Evolutionary conservation across 2,113 vertebrate genomes (phyloP), one percentile per base, ranked within the genome.

Genomic region (Oreochromis spilurus): DNA sequence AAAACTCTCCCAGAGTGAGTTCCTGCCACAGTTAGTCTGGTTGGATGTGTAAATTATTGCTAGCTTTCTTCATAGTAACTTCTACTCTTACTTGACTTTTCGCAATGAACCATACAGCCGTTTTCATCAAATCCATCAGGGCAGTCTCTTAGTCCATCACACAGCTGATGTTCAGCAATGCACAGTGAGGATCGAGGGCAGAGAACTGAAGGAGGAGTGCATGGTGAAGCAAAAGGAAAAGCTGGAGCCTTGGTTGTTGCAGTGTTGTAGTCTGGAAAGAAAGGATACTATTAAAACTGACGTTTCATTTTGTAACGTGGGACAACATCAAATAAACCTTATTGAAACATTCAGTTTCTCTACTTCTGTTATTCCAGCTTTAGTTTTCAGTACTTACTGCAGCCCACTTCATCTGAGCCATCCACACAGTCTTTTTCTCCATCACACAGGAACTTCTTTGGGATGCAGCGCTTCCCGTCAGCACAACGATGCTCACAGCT

Each of bases 341-440:
- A 5, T 10, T 48, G 21, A 75, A 75, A 29, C 14, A 72, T 4
- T 72, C 2, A 16, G 5, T 43, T 40, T 26, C 52, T 38, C 21
- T 29, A 9, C 40, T 80, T 19, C 1, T 6, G 4, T 43, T 14
- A 60, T 16, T 26, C 16, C 24, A 52, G 9, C 5, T 58, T 29
- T 29, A 16, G 40, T 75, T 14, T 2, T 53, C 21, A 24, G 16
- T 62, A 89, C 90, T 87, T 93, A 97, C 97, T 79, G 29, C 98
- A 98, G 36, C 67, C 95, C 31, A 84, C 53, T 79, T 99, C 98
- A 3, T 99, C 98, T 0, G 94, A 48, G 1, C 88, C 93, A 81
- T 99, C 98, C 26, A 89, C 21, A 60, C 98, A 99, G 94, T 99
- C 98, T 0, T 21, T 84, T 2, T 96, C 96, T n/a, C 97, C 97